Evolutionary conservation across 2,888 invertebrate genomes (phyloP), one percentile per base, ranked within the genome.

Genomic region (Erebia ligea): DNA sequence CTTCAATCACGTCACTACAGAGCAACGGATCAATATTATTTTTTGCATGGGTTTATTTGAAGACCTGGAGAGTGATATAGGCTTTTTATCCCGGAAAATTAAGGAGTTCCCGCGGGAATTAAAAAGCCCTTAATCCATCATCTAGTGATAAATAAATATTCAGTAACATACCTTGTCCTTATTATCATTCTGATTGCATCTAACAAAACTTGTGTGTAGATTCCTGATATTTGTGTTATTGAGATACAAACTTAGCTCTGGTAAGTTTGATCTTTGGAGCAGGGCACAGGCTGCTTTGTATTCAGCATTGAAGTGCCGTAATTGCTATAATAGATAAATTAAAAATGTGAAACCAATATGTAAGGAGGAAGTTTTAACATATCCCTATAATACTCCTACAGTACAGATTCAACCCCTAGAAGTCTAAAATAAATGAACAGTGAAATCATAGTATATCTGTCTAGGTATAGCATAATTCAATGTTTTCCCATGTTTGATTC

Each of bases 201-300:
- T 81, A 3, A 76, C 48, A 8, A 81, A 48, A 65, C 86, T 84
- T 45, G 90, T 88, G 71, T 91, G 89, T 52, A 92, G 74, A 1
- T 77, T 76, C 65, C 86, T 76, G 2, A 72, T 48, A 64, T 71
- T 73, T n/a, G 72, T 15, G 66, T 69, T 75, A 54, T 71, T 78
- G 1, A 81, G 76, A 10, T 92, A 71, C 57, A 86, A 79, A 71
- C 81, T 81, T 11, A 92, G 70, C 72, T 83, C 79, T 1, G 90
- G 86, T 34, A 94, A 80, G 70, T 94, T 93, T 8, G 95, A 95
- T 69, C 95, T 87, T 58, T 85, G 86, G 25, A 95, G 77, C 70
- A 95, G 77, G 0, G 90, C 83, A 80, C 92, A 92, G n/a, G 94
- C 93, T 57, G 95, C 95, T 78, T 91, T 90, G 76, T 94, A 95